These are phyloP conservation scores for Neodiprion lecontei DNA, from an alignment of 1,140 invertebrate genomes.

Conservation along the genomic window DNA sequence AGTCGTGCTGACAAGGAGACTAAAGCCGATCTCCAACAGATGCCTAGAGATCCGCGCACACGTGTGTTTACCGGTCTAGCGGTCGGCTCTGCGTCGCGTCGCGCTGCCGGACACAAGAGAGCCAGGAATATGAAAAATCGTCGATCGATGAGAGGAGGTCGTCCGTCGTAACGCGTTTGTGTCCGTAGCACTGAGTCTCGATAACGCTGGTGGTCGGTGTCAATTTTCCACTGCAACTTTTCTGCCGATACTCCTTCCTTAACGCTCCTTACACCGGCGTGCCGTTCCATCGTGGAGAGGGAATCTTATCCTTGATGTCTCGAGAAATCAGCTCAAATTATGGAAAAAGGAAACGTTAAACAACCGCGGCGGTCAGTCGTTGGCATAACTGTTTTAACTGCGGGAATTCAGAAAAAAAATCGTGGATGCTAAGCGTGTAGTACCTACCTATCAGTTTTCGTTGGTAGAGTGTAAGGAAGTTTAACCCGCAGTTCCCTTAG, in stretches of 20 bases:
- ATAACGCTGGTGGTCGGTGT: slow-evolving; percentile 4
- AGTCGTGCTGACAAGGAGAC: slow-evolving; percentile 42
- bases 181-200: slow-evolving; percentile 19
- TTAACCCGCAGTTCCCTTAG: too few species aligned
- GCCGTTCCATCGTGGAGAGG: too few species aligned
- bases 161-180: slow-evolving; percentile 49
- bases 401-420: too few species aligned
- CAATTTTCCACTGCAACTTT: slow-evolving; percentile 1
- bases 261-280: too few species aligned
- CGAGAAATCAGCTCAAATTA: too few species aligned
- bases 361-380: too few species aligned
- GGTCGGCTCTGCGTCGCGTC: background rate
- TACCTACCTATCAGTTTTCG: too few species aligned
- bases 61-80: slow-evolving; percentile 1
- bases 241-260: background rate
- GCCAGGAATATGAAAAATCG: background rate
- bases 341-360: too few species aligned
- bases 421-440: too few species aligned
- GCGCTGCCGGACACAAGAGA: background rate
- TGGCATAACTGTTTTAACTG: too few species aligned
- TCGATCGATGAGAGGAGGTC: slow-evolving; percentile 10
- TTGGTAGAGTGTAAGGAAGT: too few species aligned
- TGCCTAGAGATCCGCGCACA: background rate
- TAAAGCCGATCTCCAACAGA: slow-evolving; percentile 25
- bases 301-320: too few species aligned